phyloP scores from a whole-genome alignment of 2,113 vertebrate species.

The Channa argus region DNA sequence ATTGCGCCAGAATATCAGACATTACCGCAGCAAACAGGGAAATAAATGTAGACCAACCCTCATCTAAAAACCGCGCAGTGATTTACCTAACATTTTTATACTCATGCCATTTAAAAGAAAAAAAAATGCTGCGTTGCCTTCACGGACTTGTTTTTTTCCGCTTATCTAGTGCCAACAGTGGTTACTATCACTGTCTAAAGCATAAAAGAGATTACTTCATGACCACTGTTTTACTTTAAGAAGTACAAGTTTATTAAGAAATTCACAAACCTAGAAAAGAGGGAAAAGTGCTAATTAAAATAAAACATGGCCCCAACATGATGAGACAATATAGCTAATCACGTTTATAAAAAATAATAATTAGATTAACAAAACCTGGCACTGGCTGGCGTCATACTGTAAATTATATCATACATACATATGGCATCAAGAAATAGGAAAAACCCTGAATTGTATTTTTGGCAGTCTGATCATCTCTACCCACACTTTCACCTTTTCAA shows the following conservation, averaged over 20 bases:
- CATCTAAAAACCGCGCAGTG: no score
- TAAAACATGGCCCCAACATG: conserved; percentile 81
- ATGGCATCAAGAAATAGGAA: conserved; percentile 58
- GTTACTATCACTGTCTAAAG: conserved; percentile 29
- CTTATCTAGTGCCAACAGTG: conserved; percentile 26
- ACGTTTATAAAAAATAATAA: conserved; percentile 73
- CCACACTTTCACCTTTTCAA: conserved; percentile 28
- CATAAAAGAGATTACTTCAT: conserved; percentile 67
- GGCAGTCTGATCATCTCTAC: conserved; percentile 42
- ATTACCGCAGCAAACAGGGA: no score
- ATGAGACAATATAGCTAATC: conserved; percentile 77
- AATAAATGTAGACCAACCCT: no score
- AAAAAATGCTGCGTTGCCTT: not conserved
- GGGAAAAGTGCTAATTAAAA: conserved; percentile 85
- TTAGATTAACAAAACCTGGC: conserved; percentile 72
- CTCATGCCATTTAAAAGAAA: no score
- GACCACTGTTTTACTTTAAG: conserved; percentile 73
- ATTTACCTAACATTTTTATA: no score
- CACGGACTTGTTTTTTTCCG: not conserved
- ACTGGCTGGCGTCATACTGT: conserved; percentile 65
- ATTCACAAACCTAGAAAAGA: conserved; percentile 82
- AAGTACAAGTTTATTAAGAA: conserved; percentile 86
- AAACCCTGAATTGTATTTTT: conserved; percentile 66
- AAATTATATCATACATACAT: conserved; percentile 69
- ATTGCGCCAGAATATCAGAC: no score